Evolutionary conservation across 64 coral and sea anemone genomes (phyloP).

Genomic region (Actinia tenebrosa): DNA sequence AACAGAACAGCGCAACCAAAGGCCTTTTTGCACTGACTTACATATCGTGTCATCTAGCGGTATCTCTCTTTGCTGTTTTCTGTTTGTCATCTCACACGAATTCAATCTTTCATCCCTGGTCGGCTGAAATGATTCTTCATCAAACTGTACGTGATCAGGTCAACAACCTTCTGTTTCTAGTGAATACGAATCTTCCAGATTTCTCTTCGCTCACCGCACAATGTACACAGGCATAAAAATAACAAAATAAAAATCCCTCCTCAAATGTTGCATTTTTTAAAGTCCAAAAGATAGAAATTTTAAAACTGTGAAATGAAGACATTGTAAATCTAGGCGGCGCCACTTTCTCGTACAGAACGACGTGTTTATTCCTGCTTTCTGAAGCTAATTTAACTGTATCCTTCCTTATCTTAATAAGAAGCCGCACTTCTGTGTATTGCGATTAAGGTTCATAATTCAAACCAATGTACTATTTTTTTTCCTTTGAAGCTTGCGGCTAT

Average conservation of each 20-base stretch:
- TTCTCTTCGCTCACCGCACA: no score
- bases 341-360: background rate
- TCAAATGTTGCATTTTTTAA: no score
- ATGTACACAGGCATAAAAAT: no score
- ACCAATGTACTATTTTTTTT: background rate
- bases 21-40: background rate
- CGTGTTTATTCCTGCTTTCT: background rate
- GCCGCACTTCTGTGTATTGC: background rate
- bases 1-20: no score
- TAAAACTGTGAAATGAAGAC: no score
- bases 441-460: background rate
- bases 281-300: no score
- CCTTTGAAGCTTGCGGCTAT: background rate
- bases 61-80: background rate
- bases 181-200: no score
- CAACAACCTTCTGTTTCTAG: background rate
- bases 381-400: background rate
- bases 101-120: background rate
- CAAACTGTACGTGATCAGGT: background rate
- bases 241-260: no score
- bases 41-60: background rate
- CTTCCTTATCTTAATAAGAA: background rate
- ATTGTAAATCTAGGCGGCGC: background rate
- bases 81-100: background rate
- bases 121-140: background rate